These are phyloP conservation scores for Chaunax sp. DNA, from an alignment of 2,797 vertebrate genomes.

Conservation along the genomic window DNA sequence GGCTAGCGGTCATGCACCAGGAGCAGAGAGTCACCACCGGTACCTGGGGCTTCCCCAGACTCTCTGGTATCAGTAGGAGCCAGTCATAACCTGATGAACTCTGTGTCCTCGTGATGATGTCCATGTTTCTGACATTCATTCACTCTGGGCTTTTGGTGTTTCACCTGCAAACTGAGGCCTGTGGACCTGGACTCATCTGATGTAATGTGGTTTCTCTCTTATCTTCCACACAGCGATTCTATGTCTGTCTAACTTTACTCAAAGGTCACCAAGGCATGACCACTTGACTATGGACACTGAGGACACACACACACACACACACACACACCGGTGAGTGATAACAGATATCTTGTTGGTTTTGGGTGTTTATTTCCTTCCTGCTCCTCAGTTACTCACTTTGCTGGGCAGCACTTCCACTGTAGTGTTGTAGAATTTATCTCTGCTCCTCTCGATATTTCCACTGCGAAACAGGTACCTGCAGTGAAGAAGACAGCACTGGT, in stretches of 20 bases:
- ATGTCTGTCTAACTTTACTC: slow-evolving; percentile 53
- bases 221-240: slow-evolving; percentile 29
- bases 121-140: too few species aligned
- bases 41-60: too few species aligned
- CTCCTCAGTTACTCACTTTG: slow-evolving; percentile 79
- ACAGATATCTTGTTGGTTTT: slow-evolving; percentile 31
- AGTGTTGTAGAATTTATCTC: slow-evolving; percentile 86
- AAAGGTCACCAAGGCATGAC: slow-evolving; percentile 38
- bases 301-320: slow-evolving; percentile 2
- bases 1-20: too few species aligned
- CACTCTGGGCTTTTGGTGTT: too few species aligned
- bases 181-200: not conserved
- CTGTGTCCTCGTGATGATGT: too few species aligned
- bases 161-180: not conserved
- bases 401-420: slow-evolving; percentile 86
- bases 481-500: not conserved
- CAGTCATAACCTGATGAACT: too few species aligned
- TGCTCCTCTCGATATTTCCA: slow-evolving; percentile 83
- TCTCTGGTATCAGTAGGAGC: too few species aligned
- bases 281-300: slow-evolving; percentile 32
- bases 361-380: slow-evolving; percentile 32
- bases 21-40: too few species aligned
- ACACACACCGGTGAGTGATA: slow-evolving; percentile 16
- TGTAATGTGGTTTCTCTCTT: slow-evolving; percentile 24
- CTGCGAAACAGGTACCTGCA: slow-evolving; percentile 86